Conservation (phyloP, 2,888 invertebrate genomes). For the Diarsia rubi region DNA sequence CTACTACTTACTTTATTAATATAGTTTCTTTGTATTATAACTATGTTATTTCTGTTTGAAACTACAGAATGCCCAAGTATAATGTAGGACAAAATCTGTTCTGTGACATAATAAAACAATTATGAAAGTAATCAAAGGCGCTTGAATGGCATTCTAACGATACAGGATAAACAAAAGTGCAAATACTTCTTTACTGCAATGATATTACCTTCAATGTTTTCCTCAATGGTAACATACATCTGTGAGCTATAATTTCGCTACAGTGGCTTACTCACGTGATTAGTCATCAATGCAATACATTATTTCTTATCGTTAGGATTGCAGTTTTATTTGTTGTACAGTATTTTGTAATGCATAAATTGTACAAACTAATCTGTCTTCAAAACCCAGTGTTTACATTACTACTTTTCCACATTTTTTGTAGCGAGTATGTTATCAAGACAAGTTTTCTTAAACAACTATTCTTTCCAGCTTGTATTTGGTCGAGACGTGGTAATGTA, state of each 20-base stretch:
- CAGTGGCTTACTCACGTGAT: background rate
- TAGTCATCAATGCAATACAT: background rate
- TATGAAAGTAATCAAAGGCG: background rate
- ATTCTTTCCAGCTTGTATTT: background rate
- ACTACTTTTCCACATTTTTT: background rate
- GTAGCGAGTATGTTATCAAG: background rate
- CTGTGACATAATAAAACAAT: background rate
- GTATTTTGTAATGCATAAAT: background rate
- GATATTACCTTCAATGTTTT: slow-evolving; percentile 26
- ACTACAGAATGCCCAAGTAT: background rate
- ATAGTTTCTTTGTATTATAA: background rate
- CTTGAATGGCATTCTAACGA: background rate
- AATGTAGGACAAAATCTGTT: no score
- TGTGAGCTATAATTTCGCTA: slow-evolving; percentile 5
- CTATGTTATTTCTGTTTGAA: background rate
- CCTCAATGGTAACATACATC: slow-evolving; percentile 1
- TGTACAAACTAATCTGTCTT: background rate
- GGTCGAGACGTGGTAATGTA: background rate
- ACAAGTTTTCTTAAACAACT: background rate
- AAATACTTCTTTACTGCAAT: slow-evolving; percentile 14
- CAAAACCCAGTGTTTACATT: background rate
- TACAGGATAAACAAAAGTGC: background rate
- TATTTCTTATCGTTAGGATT: background rate
- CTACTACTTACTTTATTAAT: no score
- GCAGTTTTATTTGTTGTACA: background rate